Evolutionary conservation across 1,140 invertebrate species (phyloP).

Genomic region (Spodoptera frugiperda): DNA sequence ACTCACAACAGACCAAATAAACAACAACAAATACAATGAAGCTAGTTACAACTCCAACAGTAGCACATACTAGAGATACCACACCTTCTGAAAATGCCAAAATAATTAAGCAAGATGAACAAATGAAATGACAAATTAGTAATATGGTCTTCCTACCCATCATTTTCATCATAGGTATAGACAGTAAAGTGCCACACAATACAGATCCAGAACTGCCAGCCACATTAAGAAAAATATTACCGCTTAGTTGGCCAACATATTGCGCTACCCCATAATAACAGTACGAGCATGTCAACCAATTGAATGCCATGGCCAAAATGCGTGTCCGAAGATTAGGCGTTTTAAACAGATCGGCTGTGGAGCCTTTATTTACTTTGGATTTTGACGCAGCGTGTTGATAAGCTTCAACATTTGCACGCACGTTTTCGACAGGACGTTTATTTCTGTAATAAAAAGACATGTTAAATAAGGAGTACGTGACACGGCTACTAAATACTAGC

Average conservation of each 20-base stretch:
- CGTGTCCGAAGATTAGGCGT: slow-evolving; percentile 92
- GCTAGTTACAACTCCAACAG: slow-evolving; percentile 89
- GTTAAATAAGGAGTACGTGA: neutral
- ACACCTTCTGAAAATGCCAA: slow-evolving; percentile 83
- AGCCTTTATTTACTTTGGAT: slow-evolving; percentile 85
- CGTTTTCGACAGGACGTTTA: slow-evolving; percentile 85
- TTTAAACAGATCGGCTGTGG: slow-evolving; percentile 89
- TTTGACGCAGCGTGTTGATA: slow-evolving; percentile 69
- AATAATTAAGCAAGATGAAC: slow-evolving; percentile 86
- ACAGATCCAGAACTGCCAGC: slow-evolving; percentile 88
- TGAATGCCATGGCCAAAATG: slow-evolving; percentile 89
- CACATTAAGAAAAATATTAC: slow-evolving; percentile 91
- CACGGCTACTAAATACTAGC: too few relatives aligned
- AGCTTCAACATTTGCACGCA: slow-evolving; percentile 82
- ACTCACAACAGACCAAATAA: slow-evolving; percentile 89
- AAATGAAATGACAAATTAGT: slow-evolving; percentile 86
- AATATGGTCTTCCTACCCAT: slow-evolving; percentile 88
- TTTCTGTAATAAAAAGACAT: slow-evolving; percentile 80
- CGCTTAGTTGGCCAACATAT: slow-evolving; percentile 90
- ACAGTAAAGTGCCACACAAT: slow-evolving; percentile 87
- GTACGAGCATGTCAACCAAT: slow-evolving; percentile 91
- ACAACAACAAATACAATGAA: slow-evolving; percentile 89
- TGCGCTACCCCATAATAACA: slow-evolving; percentile 92
- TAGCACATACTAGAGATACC: slow-evolving; percentile 86
- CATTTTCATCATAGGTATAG: slow-evolving; percentile 88